Evolutionary conservation across 2,888 invertebrate species (phyloP).

Genomic region (Drosophila acutilabella): DNA sequence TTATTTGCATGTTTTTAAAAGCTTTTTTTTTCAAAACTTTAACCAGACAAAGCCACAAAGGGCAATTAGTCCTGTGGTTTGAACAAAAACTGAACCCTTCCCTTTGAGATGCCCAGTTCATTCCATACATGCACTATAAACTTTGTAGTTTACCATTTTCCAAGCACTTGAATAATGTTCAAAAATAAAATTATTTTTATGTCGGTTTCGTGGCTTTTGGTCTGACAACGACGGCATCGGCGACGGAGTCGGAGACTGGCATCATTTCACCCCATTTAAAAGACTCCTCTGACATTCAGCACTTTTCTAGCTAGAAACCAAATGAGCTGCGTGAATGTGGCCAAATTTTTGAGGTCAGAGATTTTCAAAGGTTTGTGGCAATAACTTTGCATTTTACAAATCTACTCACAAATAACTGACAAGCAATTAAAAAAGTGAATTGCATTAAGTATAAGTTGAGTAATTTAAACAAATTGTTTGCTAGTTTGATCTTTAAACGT

Average conservation of each 20-base stretch:
- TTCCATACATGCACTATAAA: conserved; percentile 3
- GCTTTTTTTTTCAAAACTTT: conserved; percentile 11
- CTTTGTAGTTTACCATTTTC: conserved; percentile 32
- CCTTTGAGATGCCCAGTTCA: background rate
- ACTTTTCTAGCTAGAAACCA: background rate
- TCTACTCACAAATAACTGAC: background rate
- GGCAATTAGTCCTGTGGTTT: conserved; percentile 35
- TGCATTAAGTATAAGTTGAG: background rate
- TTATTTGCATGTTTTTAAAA: conserved; percentile 37
- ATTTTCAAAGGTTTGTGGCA: conserved; percentile 43
- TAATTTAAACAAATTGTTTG: background rate
- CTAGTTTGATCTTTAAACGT: no score
- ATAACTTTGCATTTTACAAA: conserved; percentile 19
- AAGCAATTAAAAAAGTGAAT: conserved; percentile 8
- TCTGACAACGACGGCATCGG: background rate
- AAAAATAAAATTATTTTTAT: conserved; percentile 35
- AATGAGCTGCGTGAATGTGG: conserved; percentile 39
- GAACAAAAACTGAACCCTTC: background rate
- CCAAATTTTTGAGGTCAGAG: conserved; percentile 41
- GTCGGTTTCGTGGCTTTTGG: conserved; percentile 27
- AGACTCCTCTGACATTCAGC: background rate
- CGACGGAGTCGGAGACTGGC: no score
- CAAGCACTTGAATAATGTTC: conserved; percentile 36
- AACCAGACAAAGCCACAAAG: conserved; percentile 20
- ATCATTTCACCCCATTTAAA: background rate